Evolutionary conservation across 2,888 invertebrate species (phyloP), one percentile per base, ranked within the genome.

Genomic region (Melanostoma scalare): DNA sequence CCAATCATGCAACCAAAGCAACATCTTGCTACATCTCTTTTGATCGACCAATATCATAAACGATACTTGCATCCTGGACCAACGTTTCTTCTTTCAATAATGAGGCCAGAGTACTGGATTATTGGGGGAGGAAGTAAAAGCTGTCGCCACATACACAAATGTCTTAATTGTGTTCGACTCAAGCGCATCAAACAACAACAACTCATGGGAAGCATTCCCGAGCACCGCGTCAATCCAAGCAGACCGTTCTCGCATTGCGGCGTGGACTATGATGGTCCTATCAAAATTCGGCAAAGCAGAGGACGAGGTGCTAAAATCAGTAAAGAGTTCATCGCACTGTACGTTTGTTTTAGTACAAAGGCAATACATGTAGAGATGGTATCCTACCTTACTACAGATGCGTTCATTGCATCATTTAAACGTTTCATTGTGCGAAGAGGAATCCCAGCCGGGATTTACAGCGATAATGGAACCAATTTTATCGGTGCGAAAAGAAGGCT

Each of bases 261-360:
- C 8, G 56, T 46, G 8, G 75, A 75, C 33, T 76, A 69, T 20
- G 69, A 69, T 4, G 73, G 73, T 1, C 61, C 69, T 3, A 69
- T 61, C 46, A 33, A 31, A 5, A 8, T 40, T 9, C 58, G 63
- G 36, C 31, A 35, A 6, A 38, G 3, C 6, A 56, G 30, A 8
- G 71, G 69, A 4, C 48, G 50, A 56, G 48, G 40, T 33, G 63
- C 63, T 4, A 8, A 36, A 8, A 63, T 40, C 5, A 52, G 46
- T 2, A 67, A 75, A 33, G 42, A 67, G 5, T 58, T 67, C 30
- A 75, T 75, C 38, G 36, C 60, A 6, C 38, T 72, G 10, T 20
- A 20, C 20, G 20, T 20, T 20, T 20, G 20, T 20, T 20, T 20
- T 20, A 20, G 20, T 20, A 20, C 20, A 20, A 20, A 20, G 20